phyloP scores from a whole-genome alignment of 2,113 vertebrate genomes.

The mouse (Mus musculus) region DNA sequence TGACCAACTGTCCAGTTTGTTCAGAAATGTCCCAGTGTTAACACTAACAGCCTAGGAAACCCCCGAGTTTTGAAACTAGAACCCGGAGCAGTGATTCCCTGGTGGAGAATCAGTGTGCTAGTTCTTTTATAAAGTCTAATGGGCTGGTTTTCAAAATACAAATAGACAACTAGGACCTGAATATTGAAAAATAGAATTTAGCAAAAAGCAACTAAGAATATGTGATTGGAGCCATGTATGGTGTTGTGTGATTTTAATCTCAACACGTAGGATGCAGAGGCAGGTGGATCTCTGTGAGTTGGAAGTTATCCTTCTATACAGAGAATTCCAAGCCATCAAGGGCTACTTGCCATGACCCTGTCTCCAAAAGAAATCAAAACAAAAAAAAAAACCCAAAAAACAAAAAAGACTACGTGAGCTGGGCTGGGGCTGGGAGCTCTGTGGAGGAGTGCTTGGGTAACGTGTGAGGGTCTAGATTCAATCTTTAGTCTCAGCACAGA shows the following conservation, averaged over 20 bases:
- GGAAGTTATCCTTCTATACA: background rate
- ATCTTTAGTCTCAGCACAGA: background rate
- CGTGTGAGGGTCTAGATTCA: background rate
- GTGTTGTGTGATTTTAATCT: background rate
- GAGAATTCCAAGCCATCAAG: background rate
- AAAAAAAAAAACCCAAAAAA: background rate
- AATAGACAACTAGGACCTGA: background rate
- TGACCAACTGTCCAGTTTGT: background rate
- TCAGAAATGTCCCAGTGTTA: background rate
- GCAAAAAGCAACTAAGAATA: background rate
- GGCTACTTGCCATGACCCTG: background rate
- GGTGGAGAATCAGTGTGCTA: background rate
- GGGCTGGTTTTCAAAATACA: conserved; percentile 13
- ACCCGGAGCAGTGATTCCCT: background rate
- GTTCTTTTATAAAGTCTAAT: background rate
- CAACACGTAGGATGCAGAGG: background rate
- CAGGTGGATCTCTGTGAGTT: background rate
- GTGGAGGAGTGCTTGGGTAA: background rate
- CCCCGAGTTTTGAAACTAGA: background rate
- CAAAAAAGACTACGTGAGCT: background rate
- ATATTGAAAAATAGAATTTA: background rate
- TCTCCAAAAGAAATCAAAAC: background rate
- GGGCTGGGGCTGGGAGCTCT: background rate
- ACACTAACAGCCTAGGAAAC: background rate
- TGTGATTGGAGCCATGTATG: background rate